Base-by-base conservation (phyloP, 2,888 invertebrate species). In the Noctua comes region DNA sequence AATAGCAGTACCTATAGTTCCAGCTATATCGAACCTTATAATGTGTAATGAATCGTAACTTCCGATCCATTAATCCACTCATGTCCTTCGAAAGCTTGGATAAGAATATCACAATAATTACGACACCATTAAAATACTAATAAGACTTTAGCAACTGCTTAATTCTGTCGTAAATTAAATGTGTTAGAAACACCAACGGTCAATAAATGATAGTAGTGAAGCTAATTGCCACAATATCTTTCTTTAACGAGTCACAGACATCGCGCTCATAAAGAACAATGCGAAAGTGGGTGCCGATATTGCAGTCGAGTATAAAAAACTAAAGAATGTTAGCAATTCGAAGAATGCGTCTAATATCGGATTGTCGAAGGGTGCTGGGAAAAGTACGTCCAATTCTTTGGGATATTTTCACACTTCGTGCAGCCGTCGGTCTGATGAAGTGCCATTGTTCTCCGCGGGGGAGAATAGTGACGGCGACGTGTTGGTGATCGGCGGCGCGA, bases 251-350 rank as follows among this genome's bases (percentile, higher is more conserved):
- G 90, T 91, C 86, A 68, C 95, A 98, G 98, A 99, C 96, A 98
- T 99, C 89, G 99, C 98, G 48, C 97, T 99, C 79, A 98, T 99
- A 91, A 98, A 98, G 96, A 99, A 99, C 95, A 99, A 99, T 95
- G 99, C 99, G 3, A 97, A 95, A 91, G 97, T 98, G 72, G 99
- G 98, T 31, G 98, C 98, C 76, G 96, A 98, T 93, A 98, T 99
- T 88, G 98, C 99, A 4, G 97, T 97, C 40, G 97, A 97, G 91
- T 96, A 98, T 91, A 95, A 96, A 91, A 95, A 96, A 91, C 90
- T 96, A 85, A 93, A 91, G 90, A 94, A 94, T 89, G 90, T 85
- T 79, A 89, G 88, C 86, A 91, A 92, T 92, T 90, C 89, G 68
- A 91, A 86, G 88, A 92, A 89, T 85, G 86, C 88, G 86, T 91